phyloP scores from a whole-genome alignment of 2,888 invertebrate species.

The Euphydryas editha region DNA sequence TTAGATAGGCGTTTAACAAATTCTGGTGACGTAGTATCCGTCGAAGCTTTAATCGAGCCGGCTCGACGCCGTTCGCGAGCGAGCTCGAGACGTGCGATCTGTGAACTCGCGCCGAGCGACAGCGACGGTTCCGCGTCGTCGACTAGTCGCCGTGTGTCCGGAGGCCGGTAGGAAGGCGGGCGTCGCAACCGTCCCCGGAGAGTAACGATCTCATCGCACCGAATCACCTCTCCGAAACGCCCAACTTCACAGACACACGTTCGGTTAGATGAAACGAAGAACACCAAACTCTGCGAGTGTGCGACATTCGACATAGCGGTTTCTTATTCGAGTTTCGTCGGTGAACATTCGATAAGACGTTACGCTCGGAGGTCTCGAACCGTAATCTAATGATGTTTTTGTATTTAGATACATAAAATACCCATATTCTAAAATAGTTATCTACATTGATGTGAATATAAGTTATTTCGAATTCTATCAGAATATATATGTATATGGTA shows the following conservation, averaged over 20 bases:
- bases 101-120: constrained; percentile 14
- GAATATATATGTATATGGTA: constrained; percentile 63
- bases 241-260: constrained; percentile 57
- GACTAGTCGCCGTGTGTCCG: constrained; percentile 26
- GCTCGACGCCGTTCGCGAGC: constrained; percentile 53
- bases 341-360: constrained; percentile 1
- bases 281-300: constrained; percentile 16
- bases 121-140: constrained; percentile 10
- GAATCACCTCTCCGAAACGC: constrained; percentile 75
- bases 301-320: constrained; percentile 9
- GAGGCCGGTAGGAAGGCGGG: constrained; percentile 54
- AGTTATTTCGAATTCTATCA: constrained; percentile 80
- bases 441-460: constrained; percentile 75
- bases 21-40: constrained; percentile 69
- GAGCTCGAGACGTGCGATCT: constrained; percentile 57
- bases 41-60: constrained; percentile 73
- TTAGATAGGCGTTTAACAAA: constrained; percentile 83
- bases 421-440: constrained; percentile 78
- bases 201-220: constrained; percentile 60
- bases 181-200: constrained; percentile 76
- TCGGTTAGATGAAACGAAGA: constrained; percentile 1
- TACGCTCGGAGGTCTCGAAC: constrained; percentile 69
- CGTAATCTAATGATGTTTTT: constrained; percentile 72
- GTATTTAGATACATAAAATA: constrained; percentile 69
- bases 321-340: constrained; percentile 15